phyloP scores from a whole-genome alignment of 1,140 invertebrate genomes.

The Phymastichus coffea region DNA sequence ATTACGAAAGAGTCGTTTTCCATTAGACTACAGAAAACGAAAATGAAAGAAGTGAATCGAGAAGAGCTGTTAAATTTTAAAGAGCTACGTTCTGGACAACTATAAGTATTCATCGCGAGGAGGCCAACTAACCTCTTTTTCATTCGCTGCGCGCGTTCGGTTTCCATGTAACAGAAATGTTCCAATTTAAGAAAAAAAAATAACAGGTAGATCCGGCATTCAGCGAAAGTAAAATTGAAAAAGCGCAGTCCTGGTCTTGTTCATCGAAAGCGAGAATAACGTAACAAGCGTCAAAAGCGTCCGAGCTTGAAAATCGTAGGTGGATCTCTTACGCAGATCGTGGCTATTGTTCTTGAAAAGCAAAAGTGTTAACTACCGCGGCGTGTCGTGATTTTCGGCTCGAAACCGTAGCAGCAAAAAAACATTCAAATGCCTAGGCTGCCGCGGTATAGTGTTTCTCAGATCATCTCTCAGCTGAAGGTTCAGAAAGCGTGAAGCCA shows the following conservation, averaged over 20 bases:
- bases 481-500: constrained; percentile 24
- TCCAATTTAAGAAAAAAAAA: too few relatives aligned
- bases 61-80: constrained; percentile 9
- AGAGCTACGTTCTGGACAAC: constrained; percentile 2
- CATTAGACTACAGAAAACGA: not conserved
- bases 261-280: too few relatives aligned
- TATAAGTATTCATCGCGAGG: not conserved
- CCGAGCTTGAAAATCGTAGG: too few relatives aligned
- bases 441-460: not conserved
- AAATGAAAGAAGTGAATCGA: constrained; percentile 13
- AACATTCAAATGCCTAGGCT: constrained; percentile 13
- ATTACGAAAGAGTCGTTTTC: too few relatives aligned
- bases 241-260: too few relatives aligned
- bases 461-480: not conserved
- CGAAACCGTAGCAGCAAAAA: not conserved
- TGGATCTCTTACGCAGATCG: too few relatives aligned
- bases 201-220: too few relatives aligned
- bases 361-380: not conserved
- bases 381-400: not conserved
- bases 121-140: constrained; percentile 25
- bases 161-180: too few relatives aligned
- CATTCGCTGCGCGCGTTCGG: too few relatives aligned
- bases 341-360: too few relatives aligned
- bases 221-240: too few relatives aligned
- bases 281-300: too few relatives aligned